A percentile compares a stretch with the other conserved stretches of the same genome.
phyloP scores from a whole-genome alignment of 2,113 vertebrate genomes.

The Ifrita kowaldi region DNA sequence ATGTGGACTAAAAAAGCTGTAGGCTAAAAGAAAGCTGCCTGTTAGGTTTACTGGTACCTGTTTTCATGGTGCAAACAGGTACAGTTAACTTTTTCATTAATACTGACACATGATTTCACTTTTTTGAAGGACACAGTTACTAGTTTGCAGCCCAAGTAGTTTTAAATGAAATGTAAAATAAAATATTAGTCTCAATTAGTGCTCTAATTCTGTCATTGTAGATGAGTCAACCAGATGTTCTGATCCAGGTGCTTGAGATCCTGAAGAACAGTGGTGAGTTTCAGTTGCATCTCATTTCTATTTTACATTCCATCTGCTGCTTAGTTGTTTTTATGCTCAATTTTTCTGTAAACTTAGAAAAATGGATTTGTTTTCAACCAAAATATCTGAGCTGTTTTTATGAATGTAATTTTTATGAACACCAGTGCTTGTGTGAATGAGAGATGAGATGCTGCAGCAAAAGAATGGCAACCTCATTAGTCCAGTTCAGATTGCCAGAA shows the following conservation, averaged over 20 bases:
- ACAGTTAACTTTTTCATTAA: background rate
- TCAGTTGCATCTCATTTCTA: background rate
- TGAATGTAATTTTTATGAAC: background rate
- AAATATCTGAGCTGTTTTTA: background rate
- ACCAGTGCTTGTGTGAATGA: background rate
- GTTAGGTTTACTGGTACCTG: background rate
- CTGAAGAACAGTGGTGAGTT: slow-evolving; percentile 89
- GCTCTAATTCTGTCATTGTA: slow-evolving; percentile 61
- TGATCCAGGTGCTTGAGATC: slow-evolving; percentile 95
- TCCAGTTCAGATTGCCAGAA: background rate
- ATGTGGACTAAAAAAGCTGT: background rate
- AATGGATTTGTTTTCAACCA: background rate
- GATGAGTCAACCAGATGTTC: slow-evolving; percentile 97
- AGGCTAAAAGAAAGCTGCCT: background rate
- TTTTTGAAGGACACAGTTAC: background rate
- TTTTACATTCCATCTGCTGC: background rate
- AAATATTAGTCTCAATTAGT: background rate
- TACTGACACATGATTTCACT: background rate
- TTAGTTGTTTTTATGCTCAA: background rate
- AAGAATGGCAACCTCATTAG: background rate
- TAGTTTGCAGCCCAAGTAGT: background rate
- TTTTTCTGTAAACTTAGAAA: background rate
- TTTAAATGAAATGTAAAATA: background rate
- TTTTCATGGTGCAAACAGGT: background rate
- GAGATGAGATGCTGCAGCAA: background rate